Evolutionary conservation across 2,888 invertebrate genomes (phyloP).

Genomic region (Scelioninae gen. 2): DNA sequence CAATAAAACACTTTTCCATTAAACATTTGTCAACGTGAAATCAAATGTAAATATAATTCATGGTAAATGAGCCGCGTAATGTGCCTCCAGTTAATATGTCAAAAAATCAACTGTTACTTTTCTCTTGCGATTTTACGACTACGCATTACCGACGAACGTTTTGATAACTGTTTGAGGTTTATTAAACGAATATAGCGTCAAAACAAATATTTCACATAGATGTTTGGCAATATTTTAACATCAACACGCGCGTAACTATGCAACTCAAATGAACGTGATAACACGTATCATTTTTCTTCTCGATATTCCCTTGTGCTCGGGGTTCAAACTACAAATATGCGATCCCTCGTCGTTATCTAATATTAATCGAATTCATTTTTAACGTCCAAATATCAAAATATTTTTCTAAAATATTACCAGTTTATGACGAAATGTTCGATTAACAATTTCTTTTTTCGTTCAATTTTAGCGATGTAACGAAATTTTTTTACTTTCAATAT

Average conservation of each 20-base stretch:
- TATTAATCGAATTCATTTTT: slow-evolving; percentile 34
- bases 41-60: slow-evolving; percentile 8
- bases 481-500: no score
- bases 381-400: slow-evolving; percentile 1
- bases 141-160: slow-evolving; percentile 11
- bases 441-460: not conserved
- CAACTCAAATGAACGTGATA: slow-evolving; percentile 35
- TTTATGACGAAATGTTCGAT: not conserved
- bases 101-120: slow-evolving; percentile 24
- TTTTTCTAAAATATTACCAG: not conserved
- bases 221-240: slow-evolving; percentile 39
- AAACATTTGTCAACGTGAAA: slow-evolving; percentile 16
- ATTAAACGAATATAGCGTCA: slow-evolving; percentile 34
- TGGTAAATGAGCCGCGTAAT: slow-evolving; percentile 14
- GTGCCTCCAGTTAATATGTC: slow-evolving; percentile 9
- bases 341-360: slow-evolving; percentile 23
- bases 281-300: slow-evolving; percentile 32
- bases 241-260: slow-evolving; percentile 7
- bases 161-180: slow-evolving; percentile 41
- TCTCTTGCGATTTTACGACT: slow-evolving; percentile 13
- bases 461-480: no score
- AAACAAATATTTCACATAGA: slow-evolving; percentile 24
- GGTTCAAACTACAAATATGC: slow-evolving; percentile 4
- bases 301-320: not conserved
- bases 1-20: slow-evolving; percentile 5